Conservation (phyloP, 1,140 invertebrate species). For the Drosophila sulfurigaster region DNA sequence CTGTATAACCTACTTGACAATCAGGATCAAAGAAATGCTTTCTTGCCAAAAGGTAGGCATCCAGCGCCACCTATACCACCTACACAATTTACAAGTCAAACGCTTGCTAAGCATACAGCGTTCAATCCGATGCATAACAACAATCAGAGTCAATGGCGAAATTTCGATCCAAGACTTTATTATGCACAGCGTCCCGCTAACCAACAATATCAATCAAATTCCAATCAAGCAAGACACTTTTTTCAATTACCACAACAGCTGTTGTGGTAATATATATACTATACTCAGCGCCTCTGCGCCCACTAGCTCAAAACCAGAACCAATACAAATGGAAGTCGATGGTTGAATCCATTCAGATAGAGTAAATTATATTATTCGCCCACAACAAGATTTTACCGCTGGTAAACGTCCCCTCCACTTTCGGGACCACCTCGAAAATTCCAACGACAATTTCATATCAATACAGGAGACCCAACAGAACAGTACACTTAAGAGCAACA, state of each 20-base stretch:
- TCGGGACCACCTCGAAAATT: conserved; percentile 3
- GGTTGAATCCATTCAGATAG: neutral
- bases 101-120: too few relatives aligned
- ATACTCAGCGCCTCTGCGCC: neutral
- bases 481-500: too few relatives aligned
- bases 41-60: neutral
- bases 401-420: conserved; percentile 2
- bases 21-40: conserved; percentile 16
- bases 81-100: neutral
- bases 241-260: too few relatives aligned
- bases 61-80: conserved; percentile 11
- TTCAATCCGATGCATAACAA: too few relatives aligned
- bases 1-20: conserved; percentile 16
- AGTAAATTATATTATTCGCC: neutral
- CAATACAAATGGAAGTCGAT: conserved; percentile 2
- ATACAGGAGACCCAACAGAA: neutral
- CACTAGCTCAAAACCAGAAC: neutral
- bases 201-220: too few relatives aligned
- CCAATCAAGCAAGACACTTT: too few relatives aligned
- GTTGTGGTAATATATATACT: too few relatives aligned
- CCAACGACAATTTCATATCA: neutral
- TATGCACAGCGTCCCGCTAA: neutral
- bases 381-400: neutral
- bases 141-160: neutral
- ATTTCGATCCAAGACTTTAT: neutral